Evolutionary conservation across 2,113 vertebrate genomes (phyloP).

Genomic region (Lophura nycthemera): DNA sequence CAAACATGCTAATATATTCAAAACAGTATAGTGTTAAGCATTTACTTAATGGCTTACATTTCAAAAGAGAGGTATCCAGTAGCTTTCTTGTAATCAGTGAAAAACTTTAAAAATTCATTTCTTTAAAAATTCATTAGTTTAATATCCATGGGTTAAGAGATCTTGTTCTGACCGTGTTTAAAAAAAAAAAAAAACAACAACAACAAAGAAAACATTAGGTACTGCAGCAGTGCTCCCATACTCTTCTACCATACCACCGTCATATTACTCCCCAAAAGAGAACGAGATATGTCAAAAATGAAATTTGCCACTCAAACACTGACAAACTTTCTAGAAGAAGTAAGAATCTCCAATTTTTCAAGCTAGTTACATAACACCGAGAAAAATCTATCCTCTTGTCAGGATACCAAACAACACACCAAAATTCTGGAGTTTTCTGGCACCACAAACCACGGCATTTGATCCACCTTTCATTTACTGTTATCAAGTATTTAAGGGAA

Average conservation of each 20-base stretch:
- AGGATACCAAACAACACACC: not conserved
- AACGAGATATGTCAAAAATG: not conserved
- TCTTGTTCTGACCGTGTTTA: not conserved
- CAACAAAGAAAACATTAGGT: not conserved
- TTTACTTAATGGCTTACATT: not conserved
- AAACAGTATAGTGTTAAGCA: not conserved
- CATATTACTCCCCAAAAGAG: not conserved
- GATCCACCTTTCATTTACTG: not conserved
- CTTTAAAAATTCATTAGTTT: not conserved
- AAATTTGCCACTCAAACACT: not conserved
- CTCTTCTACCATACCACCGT: not conserved
- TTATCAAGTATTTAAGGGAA: not conserved
- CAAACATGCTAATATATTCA: not conserved
- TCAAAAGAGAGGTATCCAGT: not conserved
- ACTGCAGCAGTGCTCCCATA: not conserved
- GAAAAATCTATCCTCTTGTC: not conserved
- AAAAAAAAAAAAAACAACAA: not conserved
- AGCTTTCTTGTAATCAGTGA: not conserved
- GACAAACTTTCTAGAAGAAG: not conserved
- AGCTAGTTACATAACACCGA: not conserved
- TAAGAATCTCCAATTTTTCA: not conserved
- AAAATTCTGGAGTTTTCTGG: not conserved
- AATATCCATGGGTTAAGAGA: not conserved
- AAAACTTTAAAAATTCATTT: not conserved
- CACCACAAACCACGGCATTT: not conserved